Percentiles rank a stretch among this genome's conserved stretches.
Conservation (phyloP, 2,797 vertebrate genomes). For the Myioborus melanocephalus region DNA sequence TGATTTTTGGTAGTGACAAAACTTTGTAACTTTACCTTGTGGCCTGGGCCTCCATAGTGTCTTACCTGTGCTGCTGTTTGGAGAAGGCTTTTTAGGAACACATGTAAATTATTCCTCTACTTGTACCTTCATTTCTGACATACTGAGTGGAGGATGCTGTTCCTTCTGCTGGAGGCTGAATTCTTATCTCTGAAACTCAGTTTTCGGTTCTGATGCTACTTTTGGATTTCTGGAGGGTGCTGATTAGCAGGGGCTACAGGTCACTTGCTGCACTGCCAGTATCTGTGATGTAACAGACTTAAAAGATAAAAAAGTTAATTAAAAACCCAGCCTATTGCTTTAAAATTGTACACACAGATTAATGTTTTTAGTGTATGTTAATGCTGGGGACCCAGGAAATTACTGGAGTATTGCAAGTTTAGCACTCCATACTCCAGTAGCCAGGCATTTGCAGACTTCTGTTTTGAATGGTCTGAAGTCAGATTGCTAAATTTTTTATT, state of each 20-base stretch:
- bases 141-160: background rate
- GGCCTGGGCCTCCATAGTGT: background rate
- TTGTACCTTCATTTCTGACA: background rate
- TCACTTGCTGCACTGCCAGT: background rate
- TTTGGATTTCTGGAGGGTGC: background rate
- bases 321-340: background rate
- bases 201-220: background rate
- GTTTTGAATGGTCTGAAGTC: background rate
- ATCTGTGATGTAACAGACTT: background rate
- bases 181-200: background rate
- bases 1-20: slow-evolving; percentile 70
- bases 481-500: background rate
- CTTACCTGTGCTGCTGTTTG: background rate
- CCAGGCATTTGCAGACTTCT: background rate
- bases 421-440: background rate
- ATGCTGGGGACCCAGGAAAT: background rate
- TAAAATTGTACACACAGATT: background rate
- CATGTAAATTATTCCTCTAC: background rate
- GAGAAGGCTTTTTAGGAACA: background rate
- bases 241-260: background rate
- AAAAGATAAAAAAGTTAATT: background rate
- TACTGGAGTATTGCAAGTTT: background rate
- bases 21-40: slow-evolving; percentile 33
- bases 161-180: background rate
- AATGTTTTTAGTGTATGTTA: background rate